Conservation (phyloP, 1,140 invertebrate genomes). For the Gonatopus flavifemur region DNA sequence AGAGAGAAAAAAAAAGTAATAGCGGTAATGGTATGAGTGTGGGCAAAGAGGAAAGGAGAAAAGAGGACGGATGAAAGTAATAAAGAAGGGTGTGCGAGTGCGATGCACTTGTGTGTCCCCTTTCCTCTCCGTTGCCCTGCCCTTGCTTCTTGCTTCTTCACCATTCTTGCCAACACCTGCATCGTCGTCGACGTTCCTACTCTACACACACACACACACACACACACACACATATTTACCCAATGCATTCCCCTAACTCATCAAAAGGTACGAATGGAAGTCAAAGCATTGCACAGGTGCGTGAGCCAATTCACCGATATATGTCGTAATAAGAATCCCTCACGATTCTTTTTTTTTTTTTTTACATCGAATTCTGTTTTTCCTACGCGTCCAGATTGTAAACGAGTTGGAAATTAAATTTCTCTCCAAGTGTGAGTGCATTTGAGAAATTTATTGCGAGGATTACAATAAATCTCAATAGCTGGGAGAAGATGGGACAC, state of each 20-base stretch:
- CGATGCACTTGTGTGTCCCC: conserved; percentile 45
- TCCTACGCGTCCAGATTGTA: too few species aligned
- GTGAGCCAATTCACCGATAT: too few species aligned
- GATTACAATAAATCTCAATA: too few species aligned
- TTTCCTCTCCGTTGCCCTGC: not conserved
- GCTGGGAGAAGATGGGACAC: too few species aligned
- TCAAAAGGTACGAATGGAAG: not conserved
- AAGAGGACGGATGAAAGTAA: conserved; percentile 24
- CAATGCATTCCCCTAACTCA: conserved; percentile 13
- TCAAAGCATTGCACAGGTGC: too few species aligned
- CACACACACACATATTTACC: not conserved
- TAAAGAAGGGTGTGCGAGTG: conserved; percentile 37
- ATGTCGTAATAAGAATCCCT: too few species aligned
- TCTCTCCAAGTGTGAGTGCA: too few species aligned
- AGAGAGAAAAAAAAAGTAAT: not conserved
- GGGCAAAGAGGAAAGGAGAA: conserved; percentile 5
- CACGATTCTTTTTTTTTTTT: too few species aligned
- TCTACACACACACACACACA: not conserved
- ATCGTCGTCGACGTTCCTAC: not conserved
- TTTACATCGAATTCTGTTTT: too few species aligned
- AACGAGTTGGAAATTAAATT: too few species aligned
- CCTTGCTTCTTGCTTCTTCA: not conserved
- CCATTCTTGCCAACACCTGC: not conserved
- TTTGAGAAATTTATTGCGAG: too few species aligned
- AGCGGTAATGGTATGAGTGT: conserved; percentile 2